These are phyloP conservation scores for Macheiramphus alcinus DNA, from an alignment of 2,113 vertebrate genomes.

Conservation along the genomic window DNA sequence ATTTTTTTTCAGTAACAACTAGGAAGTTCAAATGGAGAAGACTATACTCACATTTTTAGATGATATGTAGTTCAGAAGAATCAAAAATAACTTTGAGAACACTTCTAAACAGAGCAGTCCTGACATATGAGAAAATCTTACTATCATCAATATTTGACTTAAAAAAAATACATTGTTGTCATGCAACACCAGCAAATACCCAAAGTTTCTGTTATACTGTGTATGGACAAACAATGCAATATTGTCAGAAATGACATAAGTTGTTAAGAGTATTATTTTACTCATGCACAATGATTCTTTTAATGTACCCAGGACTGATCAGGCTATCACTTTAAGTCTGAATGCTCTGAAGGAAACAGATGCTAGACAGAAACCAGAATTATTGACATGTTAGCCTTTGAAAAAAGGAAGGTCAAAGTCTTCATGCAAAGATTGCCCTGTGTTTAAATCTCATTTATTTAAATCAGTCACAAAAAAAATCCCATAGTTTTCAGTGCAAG, in stretches of 20 bases:
- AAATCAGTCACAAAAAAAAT: background rate
- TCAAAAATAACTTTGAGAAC: background rate
- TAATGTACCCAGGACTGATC: background rate
- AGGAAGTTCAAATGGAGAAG: background rate
- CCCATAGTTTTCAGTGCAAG: background rate
- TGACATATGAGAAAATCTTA: background rate
- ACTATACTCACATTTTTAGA: background rate
- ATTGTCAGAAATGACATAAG: background rate
- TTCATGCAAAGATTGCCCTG: background rate
- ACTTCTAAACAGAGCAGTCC: background rate
- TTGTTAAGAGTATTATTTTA: background rate
- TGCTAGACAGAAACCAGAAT: background rate
- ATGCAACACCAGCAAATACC: background rate
- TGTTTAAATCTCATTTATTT: background rate
- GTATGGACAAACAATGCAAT: background rate
- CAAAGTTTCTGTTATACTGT: background rate
- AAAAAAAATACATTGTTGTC: background rate
- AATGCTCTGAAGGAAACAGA: background rate
- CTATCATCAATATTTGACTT: background rate
- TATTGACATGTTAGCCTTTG: background rate
- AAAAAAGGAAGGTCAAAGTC: background rate
- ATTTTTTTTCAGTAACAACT: background rate
- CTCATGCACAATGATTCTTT: background rate
- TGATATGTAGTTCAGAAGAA: background rate
- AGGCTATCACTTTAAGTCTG: background rate